Percentiles rank a stretch among this genome's conserved stretches.
Evolutionary conservation across 2,113 vertebrate species (phyloP).

Genomic region (Dasyurus viverrinus): DNA sequence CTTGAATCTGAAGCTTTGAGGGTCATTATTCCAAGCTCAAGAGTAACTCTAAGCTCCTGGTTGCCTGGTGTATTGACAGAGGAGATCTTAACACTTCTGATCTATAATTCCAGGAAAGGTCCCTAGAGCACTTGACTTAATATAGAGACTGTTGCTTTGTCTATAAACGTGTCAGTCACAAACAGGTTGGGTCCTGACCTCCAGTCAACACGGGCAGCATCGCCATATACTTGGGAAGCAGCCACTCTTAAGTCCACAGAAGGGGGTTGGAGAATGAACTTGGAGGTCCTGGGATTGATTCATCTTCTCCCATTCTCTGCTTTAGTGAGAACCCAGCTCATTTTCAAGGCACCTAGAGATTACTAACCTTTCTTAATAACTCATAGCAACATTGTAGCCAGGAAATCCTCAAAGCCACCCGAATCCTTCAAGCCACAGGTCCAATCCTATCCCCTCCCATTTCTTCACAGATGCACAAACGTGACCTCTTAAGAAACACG

Average conservation of each 20-base stretch:
- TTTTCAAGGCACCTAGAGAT: constrained; percentile 1
- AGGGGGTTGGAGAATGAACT: constrained; percentile 15
- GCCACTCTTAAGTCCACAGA: constrained; percentile 24
- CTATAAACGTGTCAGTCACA: constrained; percentile 39
- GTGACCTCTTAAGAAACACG: not conserved
- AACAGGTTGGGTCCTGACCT: constrained; percentile 6
- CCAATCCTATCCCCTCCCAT: not conserved
- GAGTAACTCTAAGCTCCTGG: not conserved
- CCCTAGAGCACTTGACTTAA: constrained; percentile 41
- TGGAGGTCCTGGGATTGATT: not conserved
- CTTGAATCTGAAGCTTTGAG: not conserved
- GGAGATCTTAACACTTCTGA: not conserved
- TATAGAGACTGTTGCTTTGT: constrained; percentile 10
- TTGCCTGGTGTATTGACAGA: not conserved
- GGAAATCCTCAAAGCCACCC: constrained; percentile 11
- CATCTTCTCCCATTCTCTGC: not conserved
- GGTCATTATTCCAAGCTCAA: not conserved
- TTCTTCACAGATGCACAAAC: not conserved
- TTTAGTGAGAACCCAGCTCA: not conserved
- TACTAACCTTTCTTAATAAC: not conserved
- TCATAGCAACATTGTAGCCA: not conserved
- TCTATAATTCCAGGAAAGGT: not conserved
- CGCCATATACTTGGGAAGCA: not conserved
- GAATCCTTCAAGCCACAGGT: not conserved
- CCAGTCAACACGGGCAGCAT: constrained; percentile 20